phyloP scores from a whole-genome alignment of 2,888 invertebrate genomes.

The Caenorhabditis doughertyi region DNA sequence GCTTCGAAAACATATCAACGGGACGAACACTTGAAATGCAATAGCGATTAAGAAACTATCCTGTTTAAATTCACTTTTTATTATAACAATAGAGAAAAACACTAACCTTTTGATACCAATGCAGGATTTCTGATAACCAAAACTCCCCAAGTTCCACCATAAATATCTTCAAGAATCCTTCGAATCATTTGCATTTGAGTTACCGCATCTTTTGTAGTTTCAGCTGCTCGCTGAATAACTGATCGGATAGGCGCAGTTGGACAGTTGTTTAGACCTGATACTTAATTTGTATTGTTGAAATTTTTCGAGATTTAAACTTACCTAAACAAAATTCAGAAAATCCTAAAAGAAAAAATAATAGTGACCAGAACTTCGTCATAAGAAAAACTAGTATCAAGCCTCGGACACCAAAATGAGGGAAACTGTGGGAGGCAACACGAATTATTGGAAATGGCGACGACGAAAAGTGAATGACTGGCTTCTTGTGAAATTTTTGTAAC shows the following conservation, averaged over 20 bases:
- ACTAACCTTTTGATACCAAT: constrained; percentile 79
- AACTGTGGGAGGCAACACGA: constrained; percentile 18
- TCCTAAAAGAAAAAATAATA: not conserved
- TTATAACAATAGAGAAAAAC: too few species aligned
- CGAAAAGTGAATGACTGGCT: constrained; percentile 7
- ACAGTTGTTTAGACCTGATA: constrained; percentile 80
- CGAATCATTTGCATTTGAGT: constrained; percentile 81
- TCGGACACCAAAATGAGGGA: not conserved
- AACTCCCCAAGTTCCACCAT: constrained; percentile 82
- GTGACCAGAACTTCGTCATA: constrained; percentile 28
- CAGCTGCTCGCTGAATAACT: constrained; percentile 77
- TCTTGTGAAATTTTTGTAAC: constrained; percentile 38
- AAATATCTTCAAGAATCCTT: constrained; percentile 81
- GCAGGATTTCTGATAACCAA: constrained; percentile 78
- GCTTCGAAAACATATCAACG: not conserved
- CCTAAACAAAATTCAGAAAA: constrained; percentile 17
- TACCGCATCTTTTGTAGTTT: constrained; percentile 72
- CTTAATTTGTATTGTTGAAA: not conserved
- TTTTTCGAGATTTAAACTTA: not conserved
- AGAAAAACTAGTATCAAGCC: not conserved
- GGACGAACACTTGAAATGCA: not conserved
- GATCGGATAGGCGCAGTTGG: constrained; percentile 77
- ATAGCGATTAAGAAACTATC: too few species aligned
- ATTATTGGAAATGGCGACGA: constrained; percentile 2
- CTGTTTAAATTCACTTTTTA: too few species aligned